Percentiles rank a stretch among this genome's conserved stretches.
These are phyloP conservation scores for Platysternon megacephalum DNA, from an alignment of 2,113 vertebrate species.

Conservation along the genomic window DNA sequence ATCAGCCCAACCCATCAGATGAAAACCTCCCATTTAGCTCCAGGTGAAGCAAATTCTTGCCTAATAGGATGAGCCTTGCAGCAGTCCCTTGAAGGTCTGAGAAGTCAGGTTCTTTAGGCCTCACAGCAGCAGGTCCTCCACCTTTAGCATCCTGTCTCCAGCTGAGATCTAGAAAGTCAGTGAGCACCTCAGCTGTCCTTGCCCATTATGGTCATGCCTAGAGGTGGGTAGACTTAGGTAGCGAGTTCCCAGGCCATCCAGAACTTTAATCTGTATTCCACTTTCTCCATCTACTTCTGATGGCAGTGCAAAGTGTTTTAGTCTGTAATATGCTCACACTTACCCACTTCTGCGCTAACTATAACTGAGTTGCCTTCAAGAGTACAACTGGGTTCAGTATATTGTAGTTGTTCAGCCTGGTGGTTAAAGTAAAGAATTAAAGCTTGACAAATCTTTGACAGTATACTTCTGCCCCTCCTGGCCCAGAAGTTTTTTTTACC, in stretches of 20 bases:
- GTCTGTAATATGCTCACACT: background rate
- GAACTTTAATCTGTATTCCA: background rate
- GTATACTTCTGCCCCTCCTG: background rate
- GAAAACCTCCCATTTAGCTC: background rate
- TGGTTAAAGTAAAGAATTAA: background rate
- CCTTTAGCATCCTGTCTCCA: background rate
- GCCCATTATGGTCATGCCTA: background rate
- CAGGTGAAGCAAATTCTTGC: background rate
- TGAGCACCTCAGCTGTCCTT: background rate
- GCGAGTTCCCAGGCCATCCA: accelerated
- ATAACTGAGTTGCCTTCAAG: background rate
- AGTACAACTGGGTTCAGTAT: background rate
- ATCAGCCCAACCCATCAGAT: background rate
- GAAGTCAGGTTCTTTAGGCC: background rate
- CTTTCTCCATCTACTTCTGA: background rate
- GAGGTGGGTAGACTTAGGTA: background rate
- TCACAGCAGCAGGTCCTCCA: background rate
- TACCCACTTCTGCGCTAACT: background rate
- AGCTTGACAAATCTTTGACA: background rate
- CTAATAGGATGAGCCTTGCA: background rate
- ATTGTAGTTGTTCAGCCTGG: constrained; percentile 16
- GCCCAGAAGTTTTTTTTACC: background rate
- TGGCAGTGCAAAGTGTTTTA: background rate
- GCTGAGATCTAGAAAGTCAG: background rate
- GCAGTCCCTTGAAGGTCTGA: background rate